Conservation (phyloP, 2,797 vertebrate species). For the Ataeniobius toweri region DNA sequence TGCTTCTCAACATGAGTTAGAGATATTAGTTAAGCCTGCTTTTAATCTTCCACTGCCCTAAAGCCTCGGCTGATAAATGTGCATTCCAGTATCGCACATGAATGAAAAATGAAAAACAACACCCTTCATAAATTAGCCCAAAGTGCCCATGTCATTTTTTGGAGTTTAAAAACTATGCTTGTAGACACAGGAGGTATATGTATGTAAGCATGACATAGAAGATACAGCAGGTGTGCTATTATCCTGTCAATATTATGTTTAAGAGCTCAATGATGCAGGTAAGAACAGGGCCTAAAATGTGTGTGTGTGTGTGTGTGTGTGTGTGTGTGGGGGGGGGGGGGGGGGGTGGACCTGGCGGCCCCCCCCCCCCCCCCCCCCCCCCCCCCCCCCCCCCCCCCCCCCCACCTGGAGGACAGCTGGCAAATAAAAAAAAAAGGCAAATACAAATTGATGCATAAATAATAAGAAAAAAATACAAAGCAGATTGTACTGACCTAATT, state of each 20-base stretch:
- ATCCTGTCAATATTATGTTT: constrained; percentile 60
- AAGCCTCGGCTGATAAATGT: constrained; percentile 42
- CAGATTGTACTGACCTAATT: no score
- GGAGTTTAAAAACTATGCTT: constrained; percentile 46
- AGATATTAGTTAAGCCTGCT: constrained; percentile 52
- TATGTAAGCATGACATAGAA: constrained; percentile 29
- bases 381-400: no score
- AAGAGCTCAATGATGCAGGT: constrained; percentile 35
- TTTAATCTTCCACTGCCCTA: constrained; percentile 53
- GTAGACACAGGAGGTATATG: constrained; percentile 50
- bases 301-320: no score
- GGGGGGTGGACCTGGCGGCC: no score
- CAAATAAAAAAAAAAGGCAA: constrained; percentile 53
- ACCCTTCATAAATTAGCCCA: constrained; percentile 59
- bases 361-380: no score
- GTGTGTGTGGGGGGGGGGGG: no score
- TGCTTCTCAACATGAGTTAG: constrained; percentile 52
- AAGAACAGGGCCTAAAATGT: constrained; percentile 37
- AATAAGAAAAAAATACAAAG: no score
- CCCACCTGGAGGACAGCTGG: constrained; percentile 28
- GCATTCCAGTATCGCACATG: constrained; percentile 57
- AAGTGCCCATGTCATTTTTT: constrained; percentile 41
- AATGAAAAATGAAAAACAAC: constrained; percentile 36
- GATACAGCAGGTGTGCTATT: constrained; percentile 39
- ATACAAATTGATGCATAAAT: constrained; percentile 32